phyloP scores from a whole-genome alignment of 1,140 invertebrate genomes.

The Steinernema khuongi region DNA sequence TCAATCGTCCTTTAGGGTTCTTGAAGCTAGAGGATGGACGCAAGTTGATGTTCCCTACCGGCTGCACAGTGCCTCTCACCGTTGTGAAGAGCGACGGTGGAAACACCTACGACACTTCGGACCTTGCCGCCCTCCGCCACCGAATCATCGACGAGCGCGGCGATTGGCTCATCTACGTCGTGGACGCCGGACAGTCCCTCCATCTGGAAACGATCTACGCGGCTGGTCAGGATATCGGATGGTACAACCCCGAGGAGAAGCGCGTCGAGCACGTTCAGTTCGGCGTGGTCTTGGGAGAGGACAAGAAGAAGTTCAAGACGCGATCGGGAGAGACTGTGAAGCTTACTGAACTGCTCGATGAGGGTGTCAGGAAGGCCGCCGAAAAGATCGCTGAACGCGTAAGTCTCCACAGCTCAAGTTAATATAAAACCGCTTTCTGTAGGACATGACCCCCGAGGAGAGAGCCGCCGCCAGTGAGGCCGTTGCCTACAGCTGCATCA shows the following conservation, averaged over 20 bases:
- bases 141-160: constrained; percentile 79
- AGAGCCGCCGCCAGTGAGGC: constrained; percentile 77
- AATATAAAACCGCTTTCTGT: constrained; percentile 23
- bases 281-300: constrained; percentile 93
- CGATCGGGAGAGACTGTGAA: constrained; percentile 91
- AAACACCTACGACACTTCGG: constrained; percentile 97
- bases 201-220: constrained; percentile 62
- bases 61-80: constrained; percentile 73
- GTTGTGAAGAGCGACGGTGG: constrained; percentile 96
- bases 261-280: constrained; percentile 85
- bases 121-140: constrained; percentile 84
- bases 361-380: constrained; percentile 77
- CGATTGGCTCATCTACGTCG: constrained; percentile 89
- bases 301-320: constrained; percentile 99
- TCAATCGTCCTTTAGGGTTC: constrained; percentile 25
- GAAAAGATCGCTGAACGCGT: constrained; percentile 85
- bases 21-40: constrained; percentile 84
- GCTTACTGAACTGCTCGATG: constrained; percentile 82
- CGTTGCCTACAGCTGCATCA: constrained; percentile 95
- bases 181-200: constrained; percentile 79
- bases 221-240: constrained; percentile 59
- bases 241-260: constrained; percentile 48
- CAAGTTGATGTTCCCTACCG: constrained; percentile 77
- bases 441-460: constrained; percentile 76
- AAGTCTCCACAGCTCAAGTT: constrained; percentile 70